Base-by-base conservation (phyloP, 2,888 invertebrate species). In the Oligia fasciuncula region DNA sequence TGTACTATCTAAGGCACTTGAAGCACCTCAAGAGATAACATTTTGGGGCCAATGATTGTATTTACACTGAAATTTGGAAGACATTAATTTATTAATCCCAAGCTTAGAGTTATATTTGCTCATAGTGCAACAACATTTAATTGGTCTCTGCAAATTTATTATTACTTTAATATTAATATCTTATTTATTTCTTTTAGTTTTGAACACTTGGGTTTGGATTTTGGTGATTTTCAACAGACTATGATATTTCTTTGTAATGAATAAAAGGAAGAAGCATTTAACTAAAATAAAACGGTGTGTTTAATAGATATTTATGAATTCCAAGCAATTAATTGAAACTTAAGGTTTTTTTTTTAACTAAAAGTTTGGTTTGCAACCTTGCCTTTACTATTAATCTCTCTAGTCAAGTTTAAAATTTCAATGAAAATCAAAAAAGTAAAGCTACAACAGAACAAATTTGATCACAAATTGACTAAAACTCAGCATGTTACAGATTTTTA, bases 91-190 rank as follows among this genome's bases (percentile, higher is more conserved):
- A 84, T 83, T 80, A 84, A 71, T 81, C 83, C 81, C 90, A 88
- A 87, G 87, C 90, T 73, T 79, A 79, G 67, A 78, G 80, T 85
- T 80, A 80, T 83, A 86, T 85, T 87, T 83, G 84, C 86, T 86
- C 73, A 81, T 79, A 80, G 74, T 76, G 82, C 76, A 85, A 88
- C 69, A 85, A 79, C 79, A 88, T 60, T 82, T 70, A 88, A 80
- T 75, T 74, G 49, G 46, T 73, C 76, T 80, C 85, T 84, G 88
- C 88, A 81, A 83, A 76, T 72, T 65, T 81, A 74, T 69, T 74
- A 60, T 69, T 62, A 67, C 43, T 62, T 63, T 19, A 19, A 66
- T 29, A 71, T 29, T 19, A 19, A 66, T 29, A 29, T 29, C 29
- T 29, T 29, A 29, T 29, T 29, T 29, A 29, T 29, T 29, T 29